phyloP scores from a whole-genome alignment of 1,140 invertebrate genomes.

The Psilanteris sp. region DNA sequence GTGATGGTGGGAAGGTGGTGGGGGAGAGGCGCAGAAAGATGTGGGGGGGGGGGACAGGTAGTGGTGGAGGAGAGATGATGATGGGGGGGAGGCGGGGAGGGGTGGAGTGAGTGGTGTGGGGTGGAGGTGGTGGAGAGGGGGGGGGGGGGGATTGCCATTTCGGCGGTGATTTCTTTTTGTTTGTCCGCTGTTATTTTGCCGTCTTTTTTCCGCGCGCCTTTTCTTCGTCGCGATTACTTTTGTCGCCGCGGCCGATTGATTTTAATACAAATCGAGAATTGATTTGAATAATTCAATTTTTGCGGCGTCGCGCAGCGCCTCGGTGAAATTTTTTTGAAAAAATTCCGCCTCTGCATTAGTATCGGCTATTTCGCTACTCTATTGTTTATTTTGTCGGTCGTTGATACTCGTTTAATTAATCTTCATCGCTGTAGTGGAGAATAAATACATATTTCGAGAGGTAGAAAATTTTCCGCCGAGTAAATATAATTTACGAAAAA shows the following conservation, averaged over 20 bases:
- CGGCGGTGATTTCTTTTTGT: too few relatives aligned
- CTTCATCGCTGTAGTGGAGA: slow-evolving; percentile 27
- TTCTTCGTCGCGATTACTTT: not conserved
- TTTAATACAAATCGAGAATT: slow-evolving; percentile 13
- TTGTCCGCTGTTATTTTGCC: too few relatives aligned
- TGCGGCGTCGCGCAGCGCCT: not conserved
- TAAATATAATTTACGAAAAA: slow-evolving; percentile 46
- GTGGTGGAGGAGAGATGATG: too few relatives aligned
- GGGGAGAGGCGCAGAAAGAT: too few relatives aligned
- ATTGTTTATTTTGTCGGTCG: slow-evolving; percentile 57
- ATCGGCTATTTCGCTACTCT: slow-evolving; percentile 27
- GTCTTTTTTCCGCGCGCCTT: not conserved
- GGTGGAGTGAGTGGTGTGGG: too few relatives aligned
- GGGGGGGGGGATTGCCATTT: too few relatives aligned
- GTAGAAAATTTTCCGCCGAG: slow-evolving; percentile 40
- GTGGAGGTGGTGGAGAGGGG: too few relatives aligned
- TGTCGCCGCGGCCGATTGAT: not conserved
- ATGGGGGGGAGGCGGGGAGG: too few relatives aligned
- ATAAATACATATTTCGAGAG: slow-evolving; percentile 52
- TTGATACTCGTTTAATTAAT: slow-evolving; percentile 60
- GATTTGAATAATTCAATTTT: slow-evolving; percentile 34
- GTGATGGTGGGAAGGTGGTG: too few relatives aligned
- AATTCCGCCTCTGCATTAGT: slow-evolving; percentile 37
- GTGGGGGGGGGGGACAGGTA: too few relatives aligned
- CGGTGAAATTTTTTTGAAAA: slow-evolving; percentile 21